Evolutionary conservation across 2,888 invertebrate genomes (phyloP).

Genomic region (Limnephilus lunatus): DNA sequence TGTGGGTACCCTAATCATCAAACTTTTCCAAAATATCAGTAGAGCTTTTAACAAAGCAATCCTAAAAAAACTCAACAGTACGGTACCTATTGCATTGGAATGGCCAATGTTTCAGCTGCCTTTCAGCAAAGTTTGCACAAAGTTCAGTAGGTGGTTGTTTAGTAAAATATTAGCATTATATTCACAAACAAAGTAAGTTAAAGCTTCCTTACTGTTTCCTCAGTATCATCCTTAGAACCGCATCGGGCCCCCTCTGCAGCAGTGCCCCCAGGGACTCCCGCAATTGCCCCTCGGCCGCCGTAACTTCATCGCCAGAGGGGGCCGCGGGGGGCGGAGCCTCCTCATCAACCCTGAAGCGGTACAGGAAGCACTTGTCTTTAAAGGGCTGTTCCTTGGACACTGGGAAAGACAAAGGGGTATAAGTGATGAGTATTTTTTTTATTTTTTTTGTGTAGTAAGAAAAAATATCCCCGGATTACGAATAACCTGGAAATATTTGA

Average conservation of each 20-base stretch:
- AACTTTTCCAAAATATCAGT: background rate
- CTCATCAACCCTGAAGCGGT: constrained; percentile 88
- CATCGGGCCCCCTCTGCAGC: constrained; percentile 86
- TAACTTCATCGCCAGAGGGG: constrained; percentile 79
- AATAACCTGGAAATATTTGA: no score
- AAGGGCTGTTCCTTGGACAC: constrained; percentile 88
- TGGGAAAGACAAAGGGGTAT: constrained; percentile 68
- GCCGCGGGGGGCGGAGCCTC: constrained; percentile 76
- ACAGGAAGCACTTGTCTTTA: constrained; percentile 89
- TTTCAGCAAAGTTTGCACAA: background rate
- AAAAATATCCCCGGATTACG: no score
- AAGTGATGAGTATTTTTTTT: background rate
- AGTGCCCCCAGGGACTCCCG: constrained; percentile 82
- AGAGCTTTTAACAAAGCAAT: background rate
- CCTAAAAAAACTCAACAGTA: no score
- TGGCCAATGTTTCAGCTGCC: background rate
- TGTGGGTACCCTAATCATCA: no score
- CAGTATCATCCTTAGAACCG: constrained; percentile 87
- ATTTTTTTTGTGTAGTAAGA: no score
- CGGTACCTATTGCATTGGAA: no score
- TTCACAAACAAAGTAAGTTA: background rate
- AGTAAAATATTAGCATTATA: background rate
- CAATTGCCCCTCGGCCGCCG: constrained; percentile 83
- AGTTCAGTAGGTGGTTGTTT: background rate
- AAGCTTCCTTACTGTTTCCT: constrained; percentile 84